Evolutionary conservation across 2,113 vertebrate species (phyloP).

Genomic region (Pseudopipra pipra): DNA sequence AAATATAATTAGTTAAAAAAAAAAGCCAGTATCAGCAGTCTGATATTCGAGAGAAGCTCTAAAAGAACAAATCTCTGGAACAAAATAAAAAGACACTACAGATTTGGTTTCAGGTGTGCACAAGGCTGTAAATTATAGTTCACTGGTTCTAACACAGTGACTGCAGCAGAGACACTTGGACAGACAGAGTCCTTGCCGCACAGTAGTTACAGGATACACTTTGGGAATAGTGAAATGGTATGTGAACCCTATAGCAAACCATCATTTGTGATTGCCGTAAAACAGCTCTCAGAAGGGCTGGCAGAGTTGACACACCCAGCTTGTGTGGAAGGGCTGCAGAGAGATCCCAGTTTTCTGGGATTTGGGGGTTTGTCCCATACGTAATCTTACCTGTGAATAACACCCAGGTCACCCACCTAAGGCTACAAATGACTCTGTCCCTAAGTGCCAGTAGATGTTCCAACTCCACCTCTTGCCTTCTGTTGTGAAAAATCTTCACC

Average conservation of each 20-base stretch:
- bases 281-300: background rate
- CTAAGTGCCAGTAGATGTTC: background rate
- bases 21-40: background rate
- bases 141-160: background rate
- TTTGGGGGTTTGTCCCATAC: background rate
- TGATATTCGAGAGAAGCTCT: background rate
- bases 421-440: background rate
- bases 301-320: rapidly evolving
- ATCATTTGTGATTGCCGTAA: background rate
- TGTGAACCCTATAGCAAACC: background rate
- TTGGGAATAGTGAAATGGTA: background rate
- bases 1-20: background rate
- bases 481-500: background rate
- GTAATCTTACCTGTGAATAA: background rate
- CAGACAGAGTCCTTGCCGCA: background rate
- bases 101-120: background rate
- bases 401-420: background rate
- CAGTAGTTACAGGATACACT: background rate
- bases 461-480: background rate
- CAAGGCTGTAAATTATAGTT: background rate
- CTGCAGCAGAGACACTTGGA: background rate
- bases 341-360: background rate
- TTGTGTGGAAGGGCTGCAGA: background rate
- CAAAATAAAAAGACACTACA: background rate
- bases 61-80: background rate